Conservation (phyloP, 2,113 vertebrate genomes). For the Asarcornis scutulata region DNA sequence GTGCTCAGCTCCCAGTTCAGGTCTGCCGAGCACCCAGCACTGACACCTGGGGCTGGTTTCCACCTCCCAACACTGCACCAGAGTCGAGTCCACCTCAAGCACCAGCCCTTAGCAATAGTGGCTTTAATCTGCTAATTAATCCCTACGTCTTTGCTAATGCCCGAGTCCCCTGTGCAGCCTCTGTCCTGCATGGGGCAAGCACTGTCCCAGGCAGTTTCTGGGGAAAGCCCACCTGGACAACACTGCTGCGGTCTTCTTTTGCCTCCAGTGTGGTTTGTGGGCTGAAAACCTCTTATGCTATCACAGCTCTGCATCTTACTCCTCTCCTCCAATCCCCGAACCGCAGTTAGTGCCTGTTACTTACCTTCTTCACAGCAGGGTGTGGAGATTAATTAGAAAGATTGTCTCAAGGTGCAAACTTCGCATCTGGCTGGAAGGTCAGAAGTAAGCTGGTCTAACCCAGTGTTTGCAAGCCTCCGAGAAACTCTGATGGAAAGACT, state of each 20-base stretch:
- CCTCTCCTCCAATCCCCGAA: neutral
- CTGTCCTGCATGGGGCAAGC: neutral
- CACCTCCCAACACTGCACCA: accelerated
- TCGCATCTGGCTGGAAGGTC: neutral
- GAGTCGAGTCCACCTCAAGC: neutral
- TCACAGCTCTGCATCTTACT: neutral
- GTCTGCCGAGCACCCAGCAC: neutral
- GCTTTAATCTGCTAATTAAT: neutral
- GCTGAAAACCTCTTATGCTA: neutral
- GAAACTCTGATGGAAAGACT: neutral
- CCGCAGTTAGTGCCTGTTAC: neutral
- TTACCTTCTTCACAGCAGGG: neutral
- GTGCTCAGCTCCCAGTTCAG: too few species aligned
- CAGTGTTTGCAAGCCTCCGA: neutral
- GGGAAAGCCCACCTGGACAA: neutral
- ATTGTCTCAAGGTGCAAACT: conserved; percentile 1
- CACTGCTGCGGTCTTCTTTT: neutral
- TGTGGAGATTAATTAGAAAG: neutral
- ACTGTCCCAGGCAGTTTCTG: neutral
- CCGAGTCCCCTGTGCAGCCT: neutral
- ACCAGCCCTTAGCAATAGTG: neutral
- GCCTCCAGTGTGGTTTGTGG: too few species aligned
- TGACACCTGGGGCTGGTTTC: neutral
- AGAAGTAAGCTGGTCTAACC: neutral
- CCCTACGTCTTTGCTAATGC: neutral